Conservation (phyloP, 2,113 vertebrate genomes). For the Poecile atricapillus region DNA sequence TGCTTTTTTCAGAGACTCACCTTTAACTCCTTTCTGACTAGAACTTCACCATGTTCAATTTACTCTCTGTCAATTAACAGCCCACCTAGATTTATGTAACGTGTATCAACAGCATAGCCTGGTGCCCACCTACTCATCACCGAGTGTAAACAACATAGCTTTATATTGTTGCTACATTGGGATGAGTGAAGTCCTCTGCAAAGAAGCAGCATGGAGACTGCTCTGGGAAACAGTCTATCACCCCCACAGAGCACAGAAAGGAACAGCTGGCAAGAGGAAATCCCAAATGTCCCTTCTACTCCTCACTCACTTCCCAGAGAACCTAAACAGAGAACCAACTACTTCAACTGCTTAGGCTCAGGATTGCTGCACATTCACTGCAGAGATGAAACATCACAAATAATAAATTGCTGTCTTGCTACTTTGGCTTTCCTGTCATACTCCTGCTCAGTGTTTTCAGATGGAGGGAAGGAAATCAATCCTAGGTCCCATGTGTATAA, state of each 20-base stretch:
- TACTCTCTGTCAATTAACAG: background rate
- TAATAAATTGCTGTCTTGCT: background rate
- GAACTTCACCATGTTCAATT: background rate
- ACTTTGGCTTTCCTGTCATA: background rate
- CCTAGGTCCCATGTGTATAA: background rate
- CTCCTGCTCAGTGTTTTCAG: background rate
- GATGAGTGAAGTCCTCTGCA: background rate
- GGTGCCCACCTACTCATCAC: background rate
- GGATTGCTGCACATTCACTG: background rate
- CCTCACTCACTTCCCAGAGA: background rate
- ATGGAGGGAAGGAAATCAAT: background rate
- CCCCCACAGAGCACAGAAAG: background rate
- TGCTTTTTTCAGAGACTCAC: background rate
- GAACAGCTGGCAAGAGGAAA: background rate
- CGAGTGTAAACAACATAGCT: background rate
- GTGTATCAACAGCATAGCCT: background rate
- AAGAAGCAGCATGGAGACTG: background rate
- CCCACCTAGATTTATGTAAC: background rate
- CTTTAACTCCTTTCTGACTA: background rate
- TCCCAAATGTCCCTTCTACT: background rate
- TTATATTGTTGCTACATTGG: background rate
- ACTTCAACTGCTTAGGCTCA: background rate
- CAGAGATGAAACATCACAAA: background rate
- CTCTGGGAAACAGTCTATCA: background rate
- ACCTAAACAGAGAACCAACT: background rate